phyloP scores from a whole-genome alignment of 2,113 vertebrate genomes.

The Malaclemys terrapin region DNA sequence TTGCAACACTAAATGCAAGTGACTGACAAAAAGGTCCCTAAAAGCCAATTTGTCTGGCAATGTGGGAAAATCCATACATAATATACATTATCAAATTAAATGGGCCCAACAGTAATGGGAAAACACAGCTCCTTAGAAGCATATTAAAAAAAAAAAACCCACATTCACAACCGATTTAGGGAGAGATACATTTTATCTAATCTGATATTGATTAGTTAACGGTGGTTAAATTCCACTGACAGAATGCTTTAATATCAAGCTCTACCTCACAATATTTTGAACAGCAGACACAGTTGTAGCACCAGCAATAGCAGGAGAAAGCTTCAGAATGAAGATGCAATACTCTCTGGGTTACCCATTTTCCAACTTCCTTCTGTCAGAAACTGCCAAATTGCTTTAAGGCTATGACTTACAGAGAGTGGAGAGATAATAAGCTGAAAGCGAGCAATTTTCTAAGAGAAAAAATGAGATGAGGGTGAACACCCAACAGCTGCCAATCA shows the following conservation, averaged over 20 bases:
- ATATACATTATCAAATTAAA: not conserved
- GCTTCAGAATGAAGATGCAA: constrained; percentile 25
- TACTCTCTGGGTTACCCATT: constrained; percentile 25
- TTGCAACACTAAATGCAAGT: not conserved
- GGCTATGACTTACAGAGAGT: constrained; percentile 22
- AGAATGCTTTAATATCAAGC: constrained; percentile 10
- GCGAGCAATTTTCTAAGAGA: constrained; percentile 58
- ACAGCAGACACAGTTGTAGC: not conserved
- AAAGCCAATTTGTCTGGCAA: not conserved
- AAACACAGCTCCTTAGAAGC: not conserved
- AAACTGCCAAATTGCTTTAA: constrained; percentile 55
- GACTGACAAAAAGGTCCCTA: not conserved
- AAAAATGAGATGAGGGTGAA: constrained; percentile 46
- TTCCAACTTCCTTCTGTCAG: constrained; percentile 54
- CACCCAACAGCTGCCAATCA: constrained; percentile 56
- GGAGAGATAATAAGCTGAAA: constrained; percentile 65
- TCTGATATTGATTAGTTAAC: not conserved
- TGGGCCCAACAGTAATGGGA: not conserved
- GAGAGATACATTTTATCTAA: constrained; percentile 8
- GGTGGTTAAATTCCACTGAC: not conserved
- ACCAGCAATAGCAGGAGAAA: not conserved
- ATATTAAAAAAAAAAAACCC: not conserved
- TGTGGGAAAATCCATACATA: not conserved
- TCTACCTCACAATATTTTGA: not conserved
- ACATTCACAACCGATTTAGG: not conserved